These are phyloP conservation scores for Tuberolachnus salignus DNA, from an alignment of 2,888 invertebrate species.

Conservation along the genomic window DNA sequence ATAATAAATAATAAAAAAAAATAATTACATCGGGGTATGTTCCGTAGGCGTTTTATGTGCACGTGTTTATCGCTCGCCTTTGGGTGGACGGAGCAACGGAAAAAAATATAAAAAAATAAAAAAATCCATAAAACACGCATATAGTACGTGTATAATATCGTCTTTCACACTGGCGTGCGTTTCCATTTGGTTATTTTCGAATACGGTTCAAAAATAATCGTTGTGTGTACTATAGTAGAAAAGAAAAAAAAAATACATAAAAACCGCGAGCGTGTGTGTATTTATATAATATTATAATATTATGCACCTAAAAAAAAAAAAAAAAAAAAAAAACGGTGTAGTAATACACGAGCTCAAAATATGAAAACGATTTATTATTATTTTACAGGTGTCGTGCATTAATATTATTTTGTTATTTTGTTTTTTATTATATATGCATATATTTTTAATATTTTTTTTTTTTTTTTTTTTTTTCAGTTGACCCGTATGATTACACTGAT, in stretches of 20 bases:
- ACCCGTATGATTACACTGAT: not conserved
- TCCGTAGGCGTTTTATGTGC: too few relatives aligned
- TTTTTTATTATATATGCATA: not conserved
- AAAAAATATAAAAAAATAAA: too few relatives aligned
- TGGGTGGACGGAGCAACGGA: too few relatives aligned
- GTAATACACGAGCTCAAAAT: not conserved
- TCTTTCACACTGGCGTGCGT: conserved; percentile 44
- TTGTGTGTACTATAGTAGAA: conserved; percentile 1
- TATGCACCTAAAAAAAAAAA: not conserved
- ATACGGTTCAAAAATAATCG: conserved; percentile 45
- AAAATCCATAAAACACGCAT: not conserved
- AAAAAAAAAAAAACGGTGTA: conserved; percentile 12
- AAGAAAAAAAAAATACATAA: too few relatives aligned
- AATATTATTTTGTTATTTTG: not conserved
- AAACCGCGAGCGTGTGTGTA: not conserved
- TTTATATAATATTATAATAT: too few relatives aligned
- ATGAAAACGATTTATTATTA: not conserved
- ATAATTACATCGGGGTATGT: too few relatives aligned
- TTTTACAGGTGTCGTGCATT: not conserved
- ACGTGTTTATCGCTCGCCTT: too few relatives aligned
- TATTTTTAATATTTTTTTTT: not conserved
- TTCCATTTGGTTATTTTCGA: conserved; percentile 48
- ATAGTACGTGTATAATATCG: conserved; percentile 1
- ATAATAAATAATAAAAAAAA: too few relatives aligned
- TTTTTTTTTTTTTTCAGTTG: conserved; percentile 30